Percentiles rank a stretch among this genome's conserved stretches.
These are phyloP conservation scores for Leptestheria dahalacensis DNA, from an alignment of 1,140 invertebrate genomes.

Conservation along the genomic window DNA sequence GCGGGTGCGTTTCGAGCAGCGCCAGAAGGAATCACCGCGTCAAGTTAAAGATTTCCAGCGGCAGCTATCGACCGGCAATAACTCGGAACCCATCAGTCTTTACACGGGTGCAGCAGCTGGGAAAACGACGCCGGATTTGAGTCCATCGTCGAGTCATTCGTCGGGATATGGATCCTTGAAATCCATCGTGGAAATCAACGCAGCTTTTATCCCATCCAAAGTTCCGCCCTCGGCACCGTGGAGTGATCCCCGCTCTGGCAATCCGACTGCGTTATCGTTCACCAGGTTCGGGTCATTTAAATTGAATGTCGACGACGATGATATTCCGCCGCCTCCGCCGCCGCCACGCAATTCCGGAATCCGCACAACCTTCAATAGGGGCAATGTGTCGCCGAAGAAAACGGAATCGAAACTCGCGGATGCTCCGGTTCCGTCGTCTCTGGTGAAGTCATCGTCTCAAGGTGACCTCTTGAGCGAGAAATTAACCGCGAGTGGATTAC, in stretches of 20 bases:
- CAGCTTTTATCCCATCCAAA: not conserved
- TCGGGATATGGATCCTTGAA: conserved; percentile 10
- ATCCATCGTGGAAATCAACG: not conserved
- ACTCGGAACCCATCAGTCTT: too few species aligned
- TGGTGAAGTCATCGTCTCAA: conserved; percentile 21
- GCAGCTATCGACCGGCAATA: too few species aligned
- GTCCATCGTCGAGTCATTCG: conserved; percentile 6
- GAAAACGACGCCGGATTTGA: conserved; percentile 3
- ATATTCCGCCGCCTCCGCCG: conserved; percentile 15
- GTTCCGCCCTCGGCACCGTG: too few species aligned
- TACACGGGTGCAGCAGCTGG: not conserved
- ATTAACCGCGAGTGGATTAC: not conserved
- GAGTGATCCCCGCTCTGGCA: not conserved
- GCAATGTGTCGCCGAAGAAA: too few species aligned
- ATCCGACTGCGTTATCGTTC: not conserved
- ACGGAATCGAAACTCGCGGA: conserved; percentile 11
- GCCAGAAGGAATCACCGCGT: conserved; percentile 9
- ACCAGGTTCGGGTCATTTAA: not conserved
- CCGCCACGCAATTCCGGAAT: conserved; percentile 12
- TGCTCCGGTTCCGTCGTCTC: not conserved
- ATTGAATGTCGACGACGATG: not conserved
- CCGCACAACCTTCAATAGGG: too few species aligned
- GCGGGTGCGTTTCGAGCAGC: conserved; percentile 6
- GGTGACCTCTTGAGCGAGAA: not conserved
- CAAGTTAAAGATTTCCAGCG: conserved; percentile 13